Evolutionary conservation across 2,888 invertebrate genomes (phyloP).

Genomic region (Trissoscelio sp.): DNA sequence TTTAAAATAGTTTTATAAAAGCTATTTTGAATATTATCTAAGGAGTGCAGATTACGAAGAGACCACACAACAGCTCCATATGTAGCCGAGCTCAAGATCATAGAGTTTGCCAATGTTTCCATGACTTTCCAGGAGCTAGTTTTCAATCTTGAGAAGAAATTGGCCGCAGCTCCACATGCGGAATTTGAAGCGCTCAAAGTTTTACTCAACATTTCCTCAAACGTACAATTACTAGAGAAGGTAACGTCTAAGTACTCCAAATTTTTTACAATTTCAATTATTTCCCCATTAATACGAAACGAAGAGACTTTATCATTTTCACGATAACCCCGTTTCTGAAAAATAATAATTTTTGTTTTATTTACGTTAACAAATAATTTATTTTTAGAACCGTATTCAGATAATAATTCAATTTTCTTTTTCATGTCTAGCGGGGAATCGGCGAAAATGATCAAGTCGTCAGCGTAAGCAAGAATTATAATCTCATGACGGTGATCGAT

Average conservation of each 20-base stretch:
- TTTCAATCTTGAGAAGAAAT: neutral
- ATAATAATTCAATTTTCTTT: neutral
- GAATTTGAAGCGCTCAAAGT: neutral
- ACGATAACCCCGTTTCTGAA: constrained; percentile 11
- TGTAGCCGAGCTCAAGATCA: neutral
- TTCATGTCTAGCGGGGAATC: neutral
- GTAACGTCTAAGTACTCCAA: constrained; percentile 9
- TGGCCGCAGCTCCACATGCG: neutral
- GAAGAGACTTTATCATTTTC: neutral
- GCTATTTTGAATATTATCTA: constrained; percentile 11
- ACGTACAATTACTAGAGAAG: neutral
- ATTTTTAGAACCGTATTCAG: neutral
- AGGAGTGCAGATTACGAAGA: neutral
- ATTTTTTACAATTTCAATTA: constrained; percentile 10
- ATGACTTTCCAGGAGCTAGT: constrained; percentile 16
- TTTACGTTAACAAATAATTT: neutral
- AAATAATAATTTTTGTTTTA: constrained; percentile 28
- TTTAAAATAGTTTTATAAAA: constrained; percentile 10
- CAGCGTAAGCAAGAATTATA: constrained; percentile 6
- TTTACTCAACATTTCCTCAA: neutral
- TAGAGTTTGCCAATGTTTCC: constrained; percentile 6
- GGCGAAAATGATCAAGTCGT: constrained; percentile 13
- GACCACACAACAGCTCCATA: constrained; percentile 23
- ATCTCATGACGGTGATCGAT: constrained; percentile 13
- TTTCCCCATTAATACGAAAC: neutral